Evolutionary conservation across 2,888 invertebrate genomes (phyloP), one percentile per base, ranked within the genome.

Genomic region (Chymomyza caudatula): DNA sequence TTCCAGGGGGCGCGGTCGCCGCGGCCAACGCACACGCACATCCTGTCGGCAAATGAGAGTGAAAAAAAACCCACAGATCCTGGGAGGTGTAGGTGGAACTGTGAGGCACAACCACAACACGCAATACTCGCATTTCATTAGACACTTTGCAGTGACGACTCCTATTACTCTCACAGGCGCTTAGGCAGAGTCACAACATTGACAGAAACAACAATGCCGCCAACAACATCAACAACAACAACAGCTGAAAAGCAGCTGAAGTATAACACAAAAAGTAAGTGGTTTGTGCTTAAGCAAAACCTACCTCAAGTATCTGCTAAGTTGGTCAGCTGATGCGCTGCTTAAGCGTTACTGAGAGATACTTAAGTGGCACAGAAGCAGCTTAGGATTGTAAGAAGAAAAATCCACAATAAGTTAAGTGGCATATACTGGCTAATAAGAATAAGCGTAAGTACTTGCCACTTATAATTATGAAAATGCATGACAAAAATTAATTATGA

Each of bases 101-200:
- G 66, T 70, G 71, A 78, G 76, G 81, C 84, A 81, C 76, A 84
- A 81, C 86, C 82, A 78, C 86, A 86, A 62, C 86, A 83, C 82
- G 82, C 82, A 83, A 86, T 81, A 74, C 78, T 86, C 86, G 85
- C 86, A 86, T 86, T 83, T 83, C 82, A 83, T 86, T 86, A 83
- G 86, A 82, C 86, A 82, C 82, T 86, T 82, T 78, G 85, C 73
- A 84, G 69, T 84, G 86, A 84, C 86, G 86, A 86, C 74, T 84
- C 73, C 86, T 78, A 80, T 80, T 85, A 85, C 84, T 80, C 85
- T 85, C 75, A 65, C 56, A 53, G 63, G 52, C 23, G 47, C 47
- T 15, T 11, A 43, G 42, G 6, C 22, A 37, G 63, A 54, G 60
- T 25, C 43, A 29, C 23, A 52, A 17, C 13, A 15, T 23, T 3